A percentile compares a stretch with the other conserved stretches of the same genome.
Conservation (phyloP, 35 echinoderm and acorn worm genomes). For the Chiridota heheva region DNA sequence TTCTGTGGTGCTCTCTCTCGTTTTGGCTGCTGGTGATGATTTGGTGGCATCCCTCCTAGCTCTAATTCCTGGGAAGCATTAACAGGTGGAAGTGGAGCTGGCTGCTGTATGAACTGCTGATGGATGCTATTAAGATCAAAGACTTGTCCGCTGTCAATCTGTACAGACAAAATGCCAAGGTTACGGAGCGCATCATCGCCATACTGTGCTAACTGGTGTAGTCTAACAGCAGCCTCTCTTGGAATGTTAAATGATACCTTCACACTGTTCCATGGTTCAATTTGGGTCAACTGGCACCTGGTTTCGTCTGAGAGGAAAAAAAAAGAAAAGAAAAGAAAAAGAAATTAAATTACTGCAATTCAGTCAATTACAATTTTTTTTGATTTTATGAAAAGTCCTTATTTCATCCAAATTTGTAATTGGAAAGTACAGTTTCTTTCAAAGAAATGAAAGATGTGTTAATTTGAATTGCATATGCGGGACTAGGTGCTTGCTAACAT, state of each 20-base stretch:
- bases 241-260: constrained; percentile 95
- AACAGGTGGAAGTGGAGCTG: constrained; percentile 38
- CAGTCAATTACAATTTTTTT: background rate
- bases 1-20: background rate
- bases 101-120: constrained; percentile 15
- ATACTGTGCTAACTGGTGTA: constrained; percentile 73
- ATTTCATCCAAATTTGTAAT: background rate
- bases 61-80: no score
- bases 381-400: background rate
- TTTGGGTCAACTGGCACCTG: constrained; percentile 44
- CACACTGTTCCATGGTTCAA: constrained; percentile 99
- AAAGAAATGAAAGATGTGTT: background rate
- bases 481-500: background rate
- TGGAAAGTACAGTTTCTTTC: background rate
- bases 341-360: no score
- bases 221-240: constrained; percentile 73
- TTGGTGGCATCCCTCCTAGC: background rate
- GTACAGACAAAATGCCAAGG: constrained; percentile 88
- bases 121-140: constrained; percentile 57
- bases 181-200: constrained; percentile 73
- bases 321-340: constrained; percentile 11
- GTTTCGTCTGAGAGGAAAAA: constrained; percentile 47
- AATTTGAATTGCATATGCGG: background rate
- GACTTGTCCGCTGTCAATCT: constrained; percentile 76
- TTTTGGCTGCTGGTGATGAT: constrained; percentile 12